Percentiles rank a stretch among this genome's conserved stretches.
Conservation (phyloP, 1,140 invertebrate species). For the Drosophila azteca region DNA sequence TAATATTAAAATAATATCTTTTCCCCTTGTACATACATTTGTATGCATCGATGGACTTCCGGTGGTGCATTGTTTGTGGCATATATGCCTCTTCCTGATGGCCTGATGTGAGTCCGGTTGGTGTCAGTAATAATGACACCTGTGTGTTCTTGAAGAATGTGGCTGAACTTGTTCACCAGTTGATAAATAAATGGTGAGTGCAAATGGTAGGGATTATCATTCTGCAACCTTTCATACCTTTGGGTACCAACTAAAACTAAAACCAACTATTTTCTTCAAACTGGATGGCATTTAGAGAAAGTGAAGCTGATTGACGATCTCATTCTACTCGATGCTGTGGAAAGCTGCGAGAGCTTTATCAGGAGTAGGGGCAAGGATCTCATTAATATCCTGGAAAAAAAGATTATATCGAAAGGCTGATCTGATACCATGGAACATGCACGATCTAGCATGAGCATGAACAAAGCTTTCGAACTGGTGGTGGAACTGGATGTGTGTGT, state of each 20-base stretch:
- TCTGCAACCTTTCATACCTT: conserved; percentile 66
- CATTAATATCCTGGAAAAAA: conserved; percentile 17
- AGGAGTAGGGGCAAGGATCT: conserved; percentile 85
- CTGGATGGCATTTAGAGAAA: conserved; percentile 75
- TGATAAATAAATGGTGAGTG: conserved; percentile 87
- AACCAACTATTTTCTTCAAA: too few species aligned
- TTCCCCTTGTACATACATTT: too few species aligned
- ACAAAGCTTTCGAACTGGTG: too few species aligned
- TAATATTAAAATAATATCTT: too few species aligned
- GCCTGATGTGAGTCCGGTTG: conserved; percentile 89
- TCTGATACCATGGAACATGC: conserved; percentile 32
- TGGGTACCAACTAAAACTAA: conserved; percentile 87
- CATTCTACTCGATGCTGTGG: conserved; percentile 87
- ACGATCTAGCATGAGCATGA: too few species aligned
- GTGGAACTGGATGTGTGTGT: too few species aligned
- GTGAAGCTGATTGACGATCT: conserved; percentile 86
- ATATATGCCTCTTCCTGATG: conserved; percentile 89
- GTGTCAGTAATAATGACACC: conserved; percentile 86
- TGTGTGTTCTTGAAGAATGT: conserved; percentile 88
- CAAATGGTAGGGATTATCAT: background rate
- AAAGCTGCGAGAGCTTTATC: conserved; percentile 88
- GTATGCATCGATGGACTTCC: conserved; percentile 89
- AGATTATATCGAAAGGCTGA: conserved; percentile 87
- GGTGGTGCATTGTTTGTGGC: conserved; percentile 89
- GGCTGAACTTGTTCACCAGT: conserved; percentile 86